Base-by-base conservation (phyloP, 1,140 invertebrate species). In the Lordiphosa mommai region DNA sequence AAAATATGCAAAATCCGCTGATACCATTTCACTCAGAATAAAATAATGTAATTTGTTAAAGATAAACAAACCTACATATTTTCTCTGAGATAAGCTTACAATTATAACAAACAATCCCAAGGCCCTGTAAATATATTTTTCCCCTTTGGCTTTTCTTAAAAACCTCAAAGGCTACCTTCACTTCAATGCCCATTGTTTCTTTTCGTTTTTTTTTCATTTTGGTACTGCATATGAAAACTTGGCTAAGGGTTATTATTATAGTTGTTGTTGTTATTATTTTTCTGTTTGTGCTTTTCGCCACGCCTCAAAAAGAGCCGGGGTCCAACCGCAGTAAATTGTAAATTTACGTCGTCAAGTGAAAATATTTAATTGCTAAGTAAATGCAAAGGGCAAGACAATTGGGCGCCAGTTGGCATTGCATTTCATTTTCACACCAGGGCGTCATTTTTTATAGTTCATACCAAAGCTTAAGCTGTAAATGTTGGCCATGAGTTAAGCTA, bases 341-440 rank as follows among this genome's bases (percentile, higher is more conserved):
- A 63, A 67, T 61, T 71, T 65, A 43, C 56, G 56, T 48, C 55
- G 40, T 84, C 50, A 84, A 76, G 77, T 82, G 77, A 82, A 76
- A 63, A 76, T 55, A 84, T 82, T 82, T 82, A 82, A 82, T 82
- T 82, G 77, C 76, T 82, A 76, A 71, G 55, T 72, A 80, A 29
- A 77, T 47, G 68, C 46, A 69, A 66, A 49, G 41, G 46, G 36
- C 65, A 34, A 49, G 43, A 49, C 61, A 72, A 71, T 60, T 60
- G 56, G 76, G 66, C 71, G 71, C 76, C 77, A 57, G 38, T 59
- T 30, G 33, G 30, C 34, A 40, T 47, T 41, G 46, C 52, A 9
- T 61, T 40, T 32, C 59, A 57, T 50, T 37, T 36, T 16, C 30
- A 13, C 5, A 33, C n/a, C 12, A 30, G 23, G 23, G 1, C 29